phyloP scores from a whole-genome alignment of 92 coral and sea anemone species.

The Nematostella vectensis region DNA sequence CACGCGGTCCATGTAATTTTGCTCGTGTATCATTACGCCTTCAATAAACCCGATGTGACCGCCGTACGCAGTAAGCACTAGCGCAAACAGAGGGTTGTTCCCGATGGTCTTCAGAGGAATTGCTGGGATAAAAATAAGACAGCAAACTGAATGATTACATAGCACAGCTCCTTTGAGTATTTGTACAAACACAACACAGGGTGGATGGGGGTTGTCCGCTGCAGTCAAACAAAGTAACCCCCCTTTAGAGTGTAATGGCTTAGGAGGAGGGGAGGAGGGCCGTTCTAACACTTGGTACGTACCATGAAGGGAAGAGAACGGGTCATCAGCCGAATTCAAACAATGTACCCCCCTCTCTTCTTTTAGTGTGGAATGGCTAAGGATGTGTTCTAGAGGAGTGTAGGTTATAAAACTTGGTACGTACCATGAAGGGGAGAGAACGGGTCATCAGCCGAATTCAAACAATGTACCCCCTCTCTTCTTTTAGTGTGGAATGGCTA shows the following conservation, averaged over 20 bases:
- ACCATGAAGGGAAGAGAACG: constrained; percentile 80
- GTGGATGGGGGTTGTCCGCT: too few relatives aligned
- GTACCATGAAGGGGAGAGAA: constrained; percentile 79
- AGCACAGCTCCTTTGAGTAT: too few relatives aligned
- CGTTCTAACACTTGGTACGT: too few relatives aligned
- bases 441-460: constrained; percentile 82
- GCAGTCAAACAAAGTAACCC: too few relatives aligned
- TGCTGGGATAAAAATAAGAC: constrained; percentile 39
- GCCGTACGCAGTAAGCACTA: constrained; percentile 69
- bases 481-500: constrained; percentile 65
- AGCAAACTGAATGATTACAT: not conserved
- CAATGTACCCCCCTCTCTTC: constrained; percentile 63
- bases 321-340: constrained; percentile 79
- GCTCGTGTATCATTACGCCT: constrained; percentile 50
- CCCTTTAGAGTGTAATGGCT: too few relatives aligned
- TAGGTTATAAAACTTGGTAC: too few relatives aligned
- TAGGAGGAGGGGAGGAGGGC: too few relatives aligned
- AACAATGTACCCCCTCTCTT: constrained; percentile 59
- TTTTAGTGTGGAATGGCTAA: constrained; percentile 63
- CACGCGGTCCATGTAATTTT: constrained; percentile 65
- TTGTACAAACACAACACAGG: too few relatives aligned
- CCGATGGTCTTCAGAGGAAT: constrained; percentile 63
- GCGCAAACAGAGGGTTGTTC: constrained; percentile 58
- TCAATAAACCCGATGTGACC: constrained; percentile 82
- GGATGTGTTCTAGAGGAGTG: too few relatives aligned